phyloP scores from a whole-genome alignment of 2,888 invertebrate genomes.

The Tiphia femorata region DNA sequence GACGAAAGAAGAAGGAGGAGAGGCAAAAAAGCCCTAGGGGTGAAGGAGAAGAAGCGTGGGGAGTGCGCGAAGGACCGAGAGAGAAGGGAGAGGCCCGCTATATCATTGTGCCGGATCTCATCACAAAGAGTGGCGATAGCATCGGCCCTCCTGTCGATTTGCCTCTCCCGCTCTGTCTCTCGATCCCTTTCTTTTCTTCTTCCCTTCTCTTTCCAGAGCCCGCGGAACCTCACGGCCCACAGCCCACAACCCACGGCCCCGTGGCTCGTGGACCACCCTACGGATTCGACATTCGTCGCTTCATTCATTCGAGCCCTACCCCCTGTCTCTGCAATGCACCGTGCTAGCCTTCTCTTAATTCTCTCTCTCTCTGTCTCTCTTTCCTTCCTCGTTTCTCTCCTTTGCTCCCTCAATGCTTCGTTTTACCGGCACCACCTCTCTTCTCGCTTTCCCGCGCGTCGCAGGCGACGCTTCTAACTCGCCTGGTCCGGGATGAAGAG shows the following conservation, averaged over 20 bases:
- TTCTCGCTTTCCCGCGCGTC: too few relatives aligned
- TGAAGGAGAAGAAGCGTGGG: too few relatives aligned
- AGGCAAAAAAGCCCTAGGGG: too few relatives aligned
- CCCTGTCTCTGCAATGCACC: constrained; percentile 22
- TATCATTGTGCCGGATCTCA: constrained; percentile 65
- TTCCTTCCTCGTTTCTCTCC: not conserved
- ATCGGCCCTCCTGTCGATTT: constrained; percentile 52
- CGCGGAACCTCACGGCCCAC: too few relatives aligned
- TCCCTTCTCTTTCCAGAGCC: constrained; percentile 42
- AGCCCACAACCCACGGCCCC: too few relatives aligned
- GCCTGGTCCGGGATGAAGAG: constrained; percentile 5
- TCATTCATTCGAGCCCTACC: constrained; percentile 43
- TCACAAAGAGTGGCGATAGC: constrained; percentile 60
- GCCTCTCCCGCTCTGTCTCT: constrained; percentile 34
- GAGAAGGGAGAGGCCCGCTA: constrained; percentile 27
- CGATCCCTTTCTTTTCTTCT: constrained; percentile 26
- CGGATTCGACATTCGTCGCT: not conserved
- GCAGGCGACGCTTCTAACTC: not conserved
- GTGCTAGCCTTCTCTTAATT: constrained; percentile 20
- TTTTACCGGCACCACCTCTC: constrained; percentile 15
- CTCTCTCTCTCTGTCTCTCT: constrained; percentile 28
- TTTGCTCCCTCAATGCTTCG: constrained; percentile 10
- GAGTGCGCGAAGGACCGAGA: constrained; percentile 16
- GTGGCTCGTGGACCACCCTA: too few relatives aligned
- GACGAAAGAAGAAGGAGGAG: constrained; percentile 13